A percentile compares a stretch with the other conserved stretches of the same genome.
phyloP scores from a whole-genome alignment of 1,140 invertebrate species.

The Drosophila sp. region DNA sequence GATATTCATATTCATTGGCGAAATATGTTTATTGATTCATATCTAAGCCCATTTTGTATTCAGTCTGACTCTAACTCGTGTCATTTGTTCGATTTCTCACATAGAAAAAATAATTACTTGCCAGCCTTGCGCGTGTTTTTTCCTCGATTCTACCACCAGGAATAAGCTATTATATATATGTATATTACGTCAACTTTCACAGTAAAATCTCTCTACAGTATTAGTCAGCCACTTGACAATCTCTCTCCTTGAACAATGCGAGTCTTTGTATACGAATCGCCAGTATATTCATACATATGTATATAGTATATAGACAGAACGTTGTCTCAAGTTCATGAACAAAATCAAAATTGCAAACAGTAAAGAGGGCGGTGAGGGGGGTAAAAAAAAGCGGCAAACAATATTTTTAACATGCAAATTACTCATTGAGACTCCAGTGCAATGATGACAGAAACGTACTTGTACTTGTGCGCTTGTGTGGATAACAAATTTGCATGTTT shows the following conservation, averaged over 20 bases:
- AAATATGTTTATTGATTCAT: conserved; percentile 7
- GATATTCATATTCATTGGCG: not conserved
- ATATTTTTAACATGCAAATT: conserved; percentile 13
- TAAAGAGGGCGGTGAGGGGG: not conserved
- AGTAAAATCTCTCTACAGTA: conserved; percentile 29
- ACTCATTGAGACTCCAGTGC: conserved; percentile 12
- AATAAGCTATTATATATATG: conserved; percentile 22
- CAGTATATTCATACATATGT: not conserved
- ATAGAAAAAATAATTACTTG: conserved; percentile 47
- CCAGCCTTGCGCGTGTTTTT: conserved; percentile 20
- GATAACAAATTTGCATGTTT: conserved; percentile 14
- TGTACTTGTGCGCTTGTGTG: conserved; percentile 7
- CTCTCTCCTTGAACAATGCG: conserved; percentile 52
- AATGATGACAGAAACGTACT: conserved; percentile 9
- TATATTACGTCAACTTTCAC: conserved; percentile 35
- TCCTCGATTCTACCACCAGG: not conserved
- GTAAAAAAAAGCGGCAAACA: not conserved
- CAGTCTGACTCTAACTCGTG: conserved; percentile 47
- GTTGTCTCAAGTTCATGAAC: conserved; percentile 5
- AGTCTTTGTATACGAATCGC: conserved; percentile 51
- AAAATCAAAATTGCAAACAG: not conserved
- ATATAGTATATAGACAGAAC: conserved; percentile 3
- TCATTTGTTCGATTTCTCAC: conserved; percentile 57
- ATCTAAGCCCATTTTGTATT: conserved; percentile 37
- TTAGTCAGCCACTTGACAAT: conserved; percentile 69